Conservation (phyloP, 2,888 invertebrate genomes). For the Drosophila nigricruria region DNA sequence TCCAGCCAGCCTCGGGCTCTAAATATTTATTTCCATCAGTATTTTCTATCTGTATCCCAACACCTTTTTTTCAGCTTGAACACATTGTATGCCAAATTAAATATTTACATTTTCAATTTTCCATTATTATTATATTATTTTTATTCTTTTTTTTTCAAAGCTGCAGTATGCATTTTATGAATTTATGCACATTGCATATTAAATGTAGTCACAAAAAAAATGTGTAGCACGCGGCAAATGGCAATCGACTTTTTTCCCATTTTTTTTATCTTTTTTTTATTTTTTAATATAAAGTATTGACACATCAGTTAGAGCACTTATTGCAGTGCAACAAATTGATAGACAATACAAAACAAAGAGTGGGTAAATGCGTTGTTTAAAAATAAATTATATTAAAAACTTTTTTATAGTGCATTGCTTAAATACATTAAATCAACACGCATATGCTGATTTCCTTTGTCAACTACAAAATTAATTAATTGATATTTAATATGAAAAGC, state of each 20-base stretch:
- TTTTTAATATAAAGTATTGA: slow-evolving; percentile 28
- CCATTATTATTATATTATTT: slow-evolving; percentile 3
- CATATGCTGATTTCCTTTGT: slow-evolving; percentile 25
- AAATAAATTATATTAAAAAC: slow-evolving; percentile 37
- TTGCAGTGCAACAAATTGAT: background rate
- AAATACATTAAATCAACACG: slow-evolving; percentile 31
- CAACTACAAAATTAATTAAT: slow-evolving; percentile 51
- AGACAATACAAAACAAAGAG: background rate
- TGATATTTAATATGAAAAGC: slow-evolving; percentile 49
- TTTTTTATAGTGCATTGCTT: slow-evolving; percentile 34
- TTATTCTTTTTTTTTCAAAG: background rate
- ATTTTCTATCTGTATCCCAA: slow-evolving; percentile 13
- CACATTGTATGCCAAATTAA: slow-evolving; percentile 17
- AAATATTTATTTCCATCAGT: slow-evolving; percentile 14
- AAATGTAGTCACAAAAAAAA: slow-evolving; percentile 1
- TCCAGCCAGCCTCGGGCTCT: slow-evolving; percentile 20
- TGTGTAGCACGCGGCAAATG: slow-evolving; percentile 1
- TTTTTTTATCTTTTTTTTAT: background rate
- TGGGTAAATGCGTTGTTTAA: slow-evolving; percentile 4
- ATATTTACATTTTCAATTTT: slow-evolving; percentile 31
- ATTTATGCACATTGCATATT: slow-evolving; percentile 38
- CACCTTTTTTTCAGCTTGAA: slow-evolving; percentile 19
- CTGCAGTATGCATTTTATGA: slow-evolving; percentile 11
- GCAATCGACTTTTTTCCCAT: background rate
- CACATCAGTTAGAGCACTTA: slow-evolving; percentile 32